Evolutionary conservation across 1,140 invertebrate genomes (phyloP).

Genomic region (Saccostrea cuccullata): DNA sequence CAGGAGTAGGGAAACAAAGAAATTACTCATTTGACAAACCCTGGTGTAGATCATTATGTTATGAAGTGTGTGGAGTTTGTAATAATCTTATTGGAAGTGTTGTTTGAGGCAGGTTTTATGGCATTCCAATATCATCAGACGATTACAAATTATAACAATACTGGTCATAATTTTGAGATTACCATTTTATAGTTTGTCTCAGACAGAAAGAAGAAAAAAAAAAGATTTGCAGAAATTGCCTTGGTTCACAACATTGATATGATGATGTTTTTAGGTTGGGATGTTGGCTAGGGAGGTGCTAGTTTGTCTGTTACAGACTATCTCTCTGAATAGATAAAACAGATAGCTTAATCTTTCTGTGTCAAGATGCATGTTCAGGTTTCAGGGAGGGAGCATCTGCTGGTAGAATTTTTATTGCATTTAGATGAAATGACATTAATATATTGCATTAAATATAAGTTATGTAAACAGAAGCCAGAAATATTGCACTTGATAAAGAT

Average conservation of each 20-base stretch:
- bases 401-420: not conserved
- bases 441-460: constrained; percentile 14
- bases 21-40: constrained; percentile 14
- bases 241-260: too few relatives aligned
- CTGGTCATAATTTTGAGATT: too few relatives aligned
- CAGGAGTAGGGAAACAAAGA: constrained; percentile 9
- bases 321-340: constrained; percentile 9
- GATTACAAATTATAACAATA: too few relatives aligned
- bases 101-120: too few relatives aligned
- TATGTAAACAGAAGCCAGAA: not conserved
- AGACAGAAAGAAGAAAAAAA: too few relatives aligned
- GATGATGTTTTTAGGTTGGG: too few relatives aligned
- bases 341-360: not conserved
- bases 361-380: not conserved
- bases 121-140: too few relatives aligned
- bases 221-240: too few relatives aligned
- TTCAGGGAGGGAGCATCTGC: constrained; percentile 6
- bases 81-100: not conserved
- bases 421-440: constrained; percentile 28
- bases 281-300: too few relatives aligned
- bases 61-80: not conserved
- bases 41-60: not conserved
- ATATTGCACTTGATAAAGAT: constrained; percentile 14
- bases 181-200: too few relatives aligned
- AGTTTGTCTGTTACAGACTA: not conserved